These are phyloP conservation scores for Microtus montanus DNA, from an alignment of 2,113 vertebrate genomes.

Conservation along the genomic window DNA sequence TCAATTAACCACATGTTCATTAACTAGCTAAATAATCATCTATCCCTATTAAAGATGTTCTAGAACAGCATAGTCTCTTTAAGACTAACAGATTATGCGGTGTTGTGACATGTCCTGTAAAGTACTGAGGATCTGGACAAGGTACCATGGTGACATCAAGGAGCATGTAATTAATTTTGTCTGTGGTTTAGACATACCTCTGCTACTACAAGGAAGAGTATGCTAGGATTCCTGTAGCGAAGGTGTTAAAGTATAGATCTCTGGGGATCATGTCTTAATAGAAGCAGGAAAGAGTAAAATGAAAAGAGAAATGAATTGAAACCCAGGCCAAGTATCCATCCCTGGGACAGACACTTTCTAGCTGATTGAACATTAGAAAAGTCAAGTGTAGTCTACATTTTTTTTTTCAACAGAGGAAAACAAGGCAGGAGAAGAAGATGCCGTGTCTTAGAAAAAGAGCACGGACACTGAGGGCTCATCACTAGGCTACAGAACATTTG, in stretches of 20 bases:
- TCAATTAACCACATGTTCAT: background rate
- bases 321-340: background rate
- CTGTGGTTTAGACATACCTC: background rate
- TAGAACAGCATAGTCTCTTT: background rate
- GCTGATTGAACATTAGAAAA: background rate
- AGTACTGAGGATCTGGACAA: background rate
- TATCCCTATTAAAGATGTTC: background rate
- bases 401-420: slow-evolving; percentile 9
- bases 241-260: background rate
- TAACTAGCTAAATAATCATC: background rate
- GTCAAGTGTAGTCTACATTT: background rate
- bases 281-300: background rate
- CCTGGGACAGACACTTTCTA: background rate
- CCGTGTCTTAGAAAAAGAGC: background rate
- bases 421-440: background rate
- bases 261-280: background rate
- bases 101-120: background rate
- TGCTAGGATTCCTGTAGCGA: background rate
- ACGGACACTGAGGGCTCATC: background rate
- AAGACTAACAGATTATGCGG: background rate
- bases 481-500: background rate
- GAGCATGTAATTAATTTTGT: background rate
- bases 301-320: background rate
- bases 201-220: background rate
- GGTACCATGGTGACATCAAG: background rate